Percentiles rank a stretch among this genome's conserved stretches.
Evolutionary conservation across 2,888 invertebrate species (phyloP).

Genomic region (Cinara cedri): DNA sequence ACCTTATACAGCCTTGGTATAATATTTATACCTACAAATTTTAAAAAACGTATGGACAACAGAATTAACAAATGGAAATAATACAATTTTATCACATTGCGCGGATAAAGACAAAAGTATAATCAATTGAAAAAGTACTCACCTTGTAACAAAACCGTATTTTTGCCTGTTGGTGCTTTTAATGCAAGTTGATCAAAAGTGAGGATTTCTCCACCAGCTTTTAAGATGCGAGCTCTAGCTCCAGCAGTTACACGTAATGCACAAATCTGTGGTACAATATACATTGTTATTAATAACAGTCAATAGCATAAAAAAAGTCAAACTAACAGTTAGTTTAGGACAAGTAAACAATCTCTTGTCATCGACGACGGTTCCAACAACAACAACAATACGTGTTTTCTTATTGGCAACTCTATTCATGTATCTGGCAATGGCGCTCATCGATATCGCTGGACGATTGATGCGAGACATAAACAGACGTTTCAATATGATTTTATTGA

Average conservation of each 20-base stretch:
- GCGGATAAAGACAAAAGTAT: too few relatives aligned
- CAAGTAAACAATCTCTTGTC: conserved; percentile 89
- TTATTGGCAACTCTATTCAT: conserved; percentile 89
- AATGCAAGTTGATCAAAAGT: conserved; percentile 98
- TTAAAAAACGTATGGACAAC: too few relatives aligned
- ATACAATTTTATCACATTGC: background rate
- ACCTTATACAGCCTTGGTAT: too few relatives aligned
- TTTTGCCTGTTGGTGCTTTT: conserved; percentile 89
- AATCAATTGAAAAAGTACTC: background rate
- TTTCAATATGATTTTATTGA: conserved; percentile 92
- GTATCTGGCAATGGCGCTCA: conserved; percentile 84
- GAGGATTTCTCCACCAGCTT: conserved; percentile 93
- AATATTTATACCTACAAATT: too few relatives aligned
- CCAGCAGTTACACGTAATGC: conserved; percentile 92
- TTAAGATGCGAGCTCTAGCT: conserved; percentile 93
- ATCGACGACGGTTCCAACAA: conserved; percentile 95
- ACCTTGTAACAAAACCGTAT: conserved; percentile 92
- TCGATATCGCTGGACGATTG: conserved; percentile 90
- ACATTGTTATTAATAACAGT: background rate
- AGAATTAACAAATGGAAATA: too few relatives aligned
- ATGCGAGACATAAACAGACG: conserved; percentile 97
- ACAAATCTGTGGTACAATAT: conserved; percentile 70
- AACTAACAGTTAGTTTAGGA: conserved; percentile 82
- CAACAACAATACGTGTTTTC: conserved; percentile 80
- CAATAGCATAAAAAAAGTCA: rapidly evolving